phyloP scores from a whole-genome alignment of 1,140 invertebrate genomes.

The Doryteuthis pealeii region DNA sequence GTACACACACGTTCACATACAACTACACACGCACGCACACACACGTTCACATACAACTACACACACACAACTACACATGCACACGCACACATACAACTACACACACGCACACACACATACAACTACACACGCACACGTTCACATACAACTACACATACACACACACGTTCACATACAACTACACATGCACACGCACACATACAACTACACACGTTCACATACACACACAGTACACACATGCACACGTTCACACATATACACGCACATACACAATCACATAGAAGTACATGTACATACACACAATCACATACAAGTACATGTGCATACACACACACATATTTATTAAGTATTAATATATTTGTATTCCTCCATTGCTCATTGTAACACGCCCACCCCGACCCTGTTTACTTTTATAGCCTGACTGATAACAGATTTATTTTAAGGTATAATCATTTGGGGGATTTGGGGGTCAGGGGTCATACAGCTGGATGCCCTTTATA shows the following conservation, averaged over 20 bases:
- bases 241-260: background rate
- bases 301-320: background rate
- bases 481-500: too few relatives aligned
- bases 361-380: background rate
- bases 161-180: conserved; percentile 17
- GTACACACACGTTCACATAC: background rate
- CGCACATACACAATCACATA: background rate
- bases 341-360: background rate
- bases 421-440: too few relatives aligned
- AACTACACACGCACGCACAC: conserved; percentile 6
- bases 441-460: too few relatives aligned
- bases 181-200: conserved; percentile 18
- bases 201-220: conserved; percentile 8
- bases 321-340: background rate
- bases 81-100: conserved; percentile 13
- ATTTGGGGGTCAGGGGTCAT: too few relatives aligned
- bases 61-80: background rate
- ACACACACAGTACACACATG: background rate
- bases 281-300: background rate
- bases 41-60: background rate
- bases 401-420: too few relatives aligned
- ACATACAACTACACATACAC: conserved; percentile 19
- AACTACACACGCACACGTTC: conserved; percentile 11
- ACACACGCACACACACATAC: conserved; percentile 20
- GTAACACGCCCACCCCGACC: too few relatives aligned